phyloP scores from a whole-genome alignment of 2,113 vertebrate genomes.

The Triplophysa siluroides region DNA sequence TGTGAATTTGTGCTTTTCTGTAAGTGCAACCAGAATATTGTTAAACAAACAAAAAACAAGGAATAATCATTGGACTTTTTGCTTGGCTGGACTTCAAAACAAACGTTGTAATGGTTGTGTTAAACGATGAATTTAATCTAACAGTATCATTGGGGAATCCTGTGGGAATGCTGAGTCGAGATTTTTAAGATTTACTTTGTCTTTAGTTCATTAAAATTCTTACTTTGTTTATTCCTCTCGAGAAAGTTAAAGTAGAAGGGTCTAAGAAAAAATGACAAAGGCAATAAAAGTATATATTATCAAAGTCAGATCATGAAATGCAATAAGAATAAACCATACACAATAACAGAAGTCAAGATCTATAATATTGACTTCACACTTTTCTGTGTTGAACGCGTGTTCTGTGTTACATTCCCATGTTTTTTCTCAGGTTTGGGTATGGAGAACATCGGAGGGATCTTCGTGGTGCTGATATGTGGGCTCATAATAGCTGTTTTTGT shows the following conservation, averaged over 20 bases:
- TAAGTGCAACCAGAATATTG: neutral
- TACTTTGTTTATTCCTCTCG: no score
- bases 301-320: no score
- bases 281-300: no score
- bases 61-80: no score
- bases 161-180: neutral
- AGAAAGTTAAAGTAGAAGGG: no score
- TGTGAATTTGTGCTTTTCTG: neutral
- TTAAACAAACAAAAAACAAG: no score
- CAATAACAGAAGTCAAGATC: neutral
- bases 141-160: slow-evolving; percentile 9
- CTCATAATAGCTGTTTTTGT: slow-evolving; percentile 89
- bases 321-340: no score
- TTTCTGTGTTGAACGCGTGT: slow-evolving; percentile 7
- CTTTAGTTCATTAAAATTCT: no score
- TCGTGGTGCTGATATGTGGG: slow-evolving; percentile 88
- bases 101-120: no score
- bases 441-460: slow-evolving; percentile 91
- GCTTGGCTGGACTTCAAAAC: no score
- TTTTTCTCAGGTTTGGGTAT: slow-evolving; percentile 77
- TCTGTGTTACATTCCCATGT: slow-evolving; percentile 15
- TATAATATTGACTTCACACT: slow-evolving; percentile 2
- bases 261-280: no score
- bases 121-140: neutral
- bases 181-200: no score